A percentile compares a stretch with the other conserved stretches of the same genome.
Conservation (phyloP, 2,888 invertebrate species). For the Entomobrya proxima region DNA sequence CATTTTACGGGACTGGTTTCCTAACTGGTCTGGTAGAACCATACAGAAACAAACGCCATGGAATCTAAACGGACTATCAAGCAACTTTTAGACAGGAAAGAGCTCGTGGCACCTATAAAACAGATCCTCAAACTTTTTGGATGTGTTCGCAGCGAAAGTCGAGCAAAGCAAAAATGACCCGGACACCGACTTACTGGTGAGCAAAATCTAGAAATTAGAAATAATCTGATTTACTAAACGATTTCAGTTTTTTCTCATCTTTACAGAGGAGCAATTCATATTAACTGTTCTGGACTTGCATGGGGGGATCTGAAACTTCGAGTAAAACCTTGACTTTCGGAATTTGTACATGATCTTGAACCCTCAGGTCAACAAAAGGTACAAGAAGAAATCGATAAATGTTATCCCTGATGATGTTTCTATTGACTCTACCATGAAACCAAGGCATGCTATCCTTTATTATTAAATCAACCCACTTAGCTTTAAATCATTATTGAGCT, state of each 20-base stretch:
- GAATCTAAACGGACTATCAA: background rate
- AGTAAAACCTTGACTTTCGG: constrained; percentile 45
- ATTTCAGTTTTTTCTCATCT: too few relatives aligned
- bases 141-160: constrained; percentile 39
- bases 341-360: constrained; percentile 49
- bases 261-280: constrained; percentile 50
- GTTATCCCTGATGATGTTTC: background rate
- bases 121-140: constrained; percentile 1
- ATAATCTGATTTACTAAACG: too few relatives aligned
- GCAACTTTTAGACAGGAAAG: constrained; percentile 14
- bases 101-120: background rate
- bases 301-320: constrained; percentile 42
- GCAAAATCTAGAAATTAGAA: background rate
- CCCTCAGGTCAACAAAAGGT: constrained; percentile 37
- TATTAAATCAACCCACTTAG: too few relatives aligned
- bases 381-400: constrained; percentile 42
- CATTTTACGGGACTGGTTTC: constrained; percentile 38
- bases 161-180: background rate
- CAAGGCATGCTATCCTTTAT: too few relatives aligned
- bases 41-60: background rate
- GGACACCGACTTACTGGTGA: constrained; percentile 23
- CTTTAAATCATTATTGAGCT: too few relatives aligned
- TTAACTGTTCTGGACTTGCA: constrained; percentile 37
- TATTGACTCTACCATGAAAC: constrained; percentile 23
- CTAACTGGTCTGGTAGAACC: background rate